Conservation (phyloP, 2,113 vertebrate species). For the Cyanistes caeruleus region DNA sequence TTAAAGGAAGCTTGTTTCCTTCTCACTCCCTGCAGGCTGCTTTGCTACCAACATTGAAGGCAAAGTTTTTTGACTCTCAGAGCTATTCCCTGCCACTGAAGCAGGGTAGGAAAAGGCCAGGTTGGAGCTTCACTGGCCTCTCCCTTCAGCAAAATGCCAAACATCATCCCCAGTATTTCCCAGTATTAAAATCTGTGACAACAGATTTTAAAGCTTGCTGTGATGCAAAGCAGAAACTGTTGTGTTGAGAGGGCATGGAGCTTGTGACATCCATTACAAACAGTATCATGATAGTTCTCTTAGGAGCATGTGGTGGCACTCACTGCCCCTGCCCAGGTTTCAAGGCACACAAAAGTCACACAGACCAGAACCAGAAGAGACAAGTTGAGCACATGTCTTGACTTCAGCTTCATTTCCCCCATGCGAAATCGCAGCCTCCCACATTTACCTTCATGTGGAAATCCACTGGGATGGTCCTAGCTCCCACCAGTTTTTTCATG, state of each 20-base stretch:
- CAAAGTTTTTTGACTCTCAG: neutral
- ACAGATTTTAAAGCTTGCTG: neutral
- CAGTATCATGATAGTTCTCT: neutral
- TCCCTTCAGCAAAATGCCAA: neutral
- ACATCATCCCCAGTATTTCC: neutral
- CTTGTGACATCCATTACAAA: neutral
- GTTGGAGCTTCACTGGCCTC: neutral
- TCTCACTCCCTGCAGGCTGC: neutral
- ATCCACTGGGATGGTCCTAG: slow-evolving; percentile 89
- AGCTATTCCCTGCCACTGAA: neutral
- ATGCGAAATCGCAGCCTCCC: neutral
- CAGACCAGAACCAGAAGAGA: neutral
- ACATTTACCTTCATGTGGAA: slow-evolving; percentile 89
- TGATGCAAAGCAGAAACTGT: neutral
- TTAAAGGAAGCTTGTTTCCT: neutral
- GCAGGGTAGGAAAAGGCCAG: neutral
- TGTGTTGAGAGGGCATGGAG: neutral
- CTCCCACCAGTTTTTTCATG: slow-evolving; percentile 89
- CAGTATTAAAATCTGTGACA: neutral
- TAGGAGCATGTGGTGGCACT: neutral
- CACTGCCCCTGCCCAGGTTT: neutral
- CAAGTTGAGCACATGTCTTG: rapidly evolving
- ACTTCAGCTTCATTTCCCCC: neutral
- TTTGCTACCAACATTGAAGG: neutral
- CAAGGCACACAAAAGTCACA: neutral